Evolutionary conservation across 1,140 invertebrate species (phyloP).

Genomic region (Sarcophaga peregrina): DNA sequence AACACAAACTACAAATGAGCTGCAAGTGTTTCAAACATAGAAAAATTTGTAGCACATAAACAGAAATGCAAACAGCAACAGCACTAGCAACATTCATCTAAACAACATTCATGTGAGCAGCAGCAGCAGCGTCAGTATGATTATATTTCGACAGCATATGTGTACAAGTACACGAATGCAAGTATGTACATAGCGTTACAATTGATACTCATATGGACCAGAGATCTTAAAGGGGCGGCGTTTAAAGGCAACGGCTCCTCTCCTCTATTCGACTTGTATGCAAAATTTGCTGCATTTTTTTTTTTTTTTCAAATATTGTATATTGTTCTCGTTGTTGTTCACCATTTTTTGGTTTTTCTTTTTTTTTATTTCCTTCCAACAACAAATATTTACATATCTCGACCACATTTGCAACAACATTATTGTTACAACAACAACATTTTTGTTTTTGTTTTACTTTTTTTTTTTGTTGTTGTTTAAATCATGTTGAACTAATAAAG

Average conservation of each 20-base stretch:
- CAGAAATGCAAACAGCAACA: not conserved
- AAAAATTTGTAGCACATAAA: constrained; percentile 38
- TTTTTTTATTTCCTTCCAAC: not conserved
- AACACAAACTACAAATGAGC: constrained; percentile 37
- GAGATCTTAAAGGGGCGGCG: constrained; percentile 31
- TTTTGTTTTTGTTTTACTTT: too few species aligned
- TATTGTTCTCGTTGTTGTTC: constrained; percentile 13
- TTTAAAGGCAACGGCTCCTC: not conserved
- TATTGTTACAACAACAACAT: not conserved
- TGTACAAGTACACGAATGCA: too few species aligned
- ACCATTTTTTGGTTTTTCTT: constrained; percentile 25
- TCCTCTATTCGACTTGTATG: not conserved
- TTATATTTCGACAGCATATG: too few species aligned
- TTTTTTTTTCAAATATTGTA: not conserved
- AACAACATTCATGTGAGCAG: not conserved
- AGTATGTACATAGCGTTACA: too few species aligned
- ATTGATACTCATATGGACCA: too few species aligned
- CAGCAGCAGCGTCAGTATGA: not conserved
- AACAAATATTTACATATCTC: not conserved
- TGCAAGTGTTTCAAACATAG: constrained; percentile 32
- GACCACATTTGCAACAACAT: not conserved
- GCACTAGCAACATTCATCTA: not conserved
- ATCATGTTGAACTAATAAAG: constrained; percentile 26
- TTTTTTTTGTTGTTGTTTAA: not conserved
- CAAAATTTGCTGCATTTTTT: not conserved